Conservation (phyloP, 2,888 invertebrate species). For the Orthosia gracilis region DNA sequence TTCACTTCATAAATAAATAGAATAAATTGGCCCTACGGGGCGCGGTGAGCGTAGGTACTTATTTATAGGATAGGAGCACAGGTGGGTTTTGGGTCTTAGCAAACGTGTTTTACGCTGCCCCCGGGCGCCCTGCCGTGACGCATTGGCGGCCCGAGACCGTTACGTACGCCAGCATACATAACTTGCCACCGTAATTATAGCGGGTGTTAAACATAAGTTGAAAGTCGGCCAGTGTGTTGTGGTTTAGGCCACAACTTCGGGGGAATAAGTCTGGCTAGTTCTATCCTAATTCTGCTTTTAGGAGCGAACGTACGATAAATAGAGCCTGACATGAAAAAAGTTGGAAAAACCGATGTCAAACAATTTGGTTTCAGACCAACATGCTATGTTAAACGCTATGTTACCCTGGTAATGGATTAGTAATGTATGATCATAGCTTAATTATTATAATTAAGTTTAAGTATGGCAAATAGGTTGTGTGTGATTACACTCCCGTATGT, state of each 20-base stretch:
- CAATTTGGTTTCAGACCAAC: neutral
- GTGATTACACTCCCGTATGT: neutral
- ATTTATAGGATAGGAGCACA: conserved; percentile 82
- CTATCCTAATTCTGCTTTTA: neutral
- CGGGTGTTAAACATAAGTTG: conserved; percentile 60
- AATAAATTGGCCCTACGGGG: conserved; percentile 81
- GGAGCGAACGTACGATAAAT: neutral
- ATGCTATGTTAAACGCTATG: too few relatives aligned
- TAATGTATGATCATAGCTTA: neutral
- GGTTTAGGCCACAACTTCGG: conserved; percentile 34
- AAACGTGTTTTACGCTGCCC: conserved; percentile 82
- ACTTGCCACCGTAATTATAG: conserved; percentile 63
- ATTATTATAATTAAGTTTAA: neutral
- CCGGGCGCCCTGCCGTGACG: conserved; percentile 76
- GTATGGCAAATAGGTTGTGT: neutral
- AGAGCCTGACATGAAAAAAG: too few relatives aligned
- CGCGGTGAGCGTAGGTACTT: conserved; percentile 74
- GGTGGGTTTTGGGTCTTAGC: conserved; percentile 80
- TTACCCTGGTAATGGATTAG: neutral
- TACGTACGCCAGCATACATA: conserved; percentile 62
- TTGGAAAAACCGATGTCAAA: neutral
- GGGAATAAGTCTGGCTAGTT: conserved; percentile 17
- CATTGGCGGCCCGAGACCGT: conserved; percentile 76
- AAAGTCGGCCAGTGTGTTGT: conserved; percentile 45
- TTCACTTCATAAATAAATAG: conserved; percentile 81